Conservation (phyloP, 1,140 invertebrate genomes). For the Macrobrachium rosenbergii region DNA sequence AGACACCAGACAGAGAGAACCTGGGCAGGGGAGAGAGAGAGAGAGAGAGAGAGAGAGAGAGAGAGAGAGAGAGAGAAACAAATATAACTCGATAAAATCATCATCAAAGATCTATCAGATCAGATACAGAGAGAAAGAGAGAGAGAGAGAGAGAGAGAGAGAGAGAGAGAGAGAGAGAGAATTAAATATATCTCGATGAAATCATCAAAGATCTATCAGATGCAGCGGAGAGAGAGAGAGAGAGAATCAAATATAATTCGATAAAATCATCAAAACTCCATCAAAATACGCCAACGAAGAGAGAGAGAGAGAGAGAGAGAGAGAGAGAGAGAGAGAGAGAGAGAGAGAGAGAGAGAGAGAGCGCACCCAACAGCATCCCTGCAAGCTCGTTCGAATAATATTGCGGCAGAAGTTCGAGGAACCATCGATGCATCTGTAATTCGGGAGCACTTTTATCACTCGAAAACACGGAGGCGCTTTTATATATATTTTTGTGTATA, state of each 20-base stretch:
- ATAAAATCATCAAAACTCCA: no score
- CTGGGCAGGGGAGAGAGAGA: slow-evolving; percentile 2
- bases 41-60: slow-evolving; percentile 39
- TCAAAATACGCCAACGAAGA: no score
- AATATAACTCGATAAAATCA: not conserved
- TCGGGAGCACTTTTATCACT: no score
- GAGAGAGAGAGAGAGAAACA: slow-evolving; percentile 21
- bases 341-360: not conserved
- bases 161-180: slow-evolving; percentile 1
- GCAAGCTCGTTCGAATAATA: no score
- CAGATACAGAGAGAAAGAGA: slow-evolving; percentile 3
- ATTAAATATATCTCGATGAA: not conserved
- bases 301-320: no score
- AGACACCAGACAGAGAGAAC: not conserved
- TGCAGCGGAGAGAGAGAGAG: not conserved
- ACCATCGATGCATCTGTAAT: no score
- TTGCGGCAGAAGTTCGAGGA: no score
- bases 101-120: no score
- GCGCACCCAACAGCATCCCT: not conserved
- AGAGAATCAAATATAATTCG: no score
- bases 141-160: slow-evolving; percentile 12
- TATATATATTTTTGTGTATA: no score
- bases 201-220: not conserved
- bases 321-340: not conserved
- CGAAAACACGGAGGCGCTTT: no score